Base-by-base conservation (phyloP, 2,888 invertebrate genomes). In the Patella pellucida region DNA sequence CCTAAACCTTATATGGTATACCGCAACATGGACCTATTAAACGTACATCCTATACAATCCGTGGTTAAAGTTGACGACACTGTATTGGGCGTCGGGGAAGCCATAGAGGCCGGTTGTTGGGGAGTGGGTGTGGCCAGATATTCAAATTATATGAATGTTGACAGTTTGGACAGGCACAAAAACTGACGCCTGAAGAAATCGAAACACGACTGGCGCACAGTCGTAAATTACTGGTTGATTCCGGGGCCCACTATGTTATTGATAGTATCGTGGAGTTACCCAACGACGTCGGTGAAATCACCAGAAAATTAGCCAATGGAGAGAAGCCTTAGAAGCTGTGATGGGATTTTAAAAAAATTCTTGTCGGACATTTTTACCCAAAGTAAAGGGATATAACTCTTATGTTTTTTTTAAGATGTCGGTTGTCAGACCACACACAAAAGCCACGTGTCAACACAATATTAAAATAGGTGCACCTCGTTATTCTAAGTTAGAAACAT, bases 1-100 rank as follows among this genome's bases (percentile, higher is more conserved):
- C 91, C 91, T 12, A 89, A 89, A 75, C 91, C 91, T 0, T 89
- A 89, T 78, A 91, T 91, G 91, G 83, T 91, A n/a, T 91, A 89
- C 83, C 80, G 84, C n/a, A 91, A 90, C 78, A 85, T 90, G 74
- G 91, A 91, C 71, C 80, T 90, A 14, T 78, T 91, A 27, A 88
- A 90, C 78, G 85, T 91, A 5, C 82, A 84, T 74, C 89, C 90
- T 1, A 88, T 89, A 23, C 85, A 88, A 76, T 83, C 88, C 0
- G 87, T 89, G 23, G 86, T 89, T n/a, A 89, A 89, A 79, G 88
- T 91, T 14, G 91, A 91, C 79, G 91, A 91, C 81, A 91, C 91
- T 0, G 84, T 85, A 5, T 85, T 86, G 19, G 91, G 91, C 16
- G 85, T 91, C 3, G 85, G 85, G 5, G 91, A 91, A 80, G 91